Conservation (phyloP, 2,797 vertebrate genomes). For the Smutsia temminckii region DNA sequence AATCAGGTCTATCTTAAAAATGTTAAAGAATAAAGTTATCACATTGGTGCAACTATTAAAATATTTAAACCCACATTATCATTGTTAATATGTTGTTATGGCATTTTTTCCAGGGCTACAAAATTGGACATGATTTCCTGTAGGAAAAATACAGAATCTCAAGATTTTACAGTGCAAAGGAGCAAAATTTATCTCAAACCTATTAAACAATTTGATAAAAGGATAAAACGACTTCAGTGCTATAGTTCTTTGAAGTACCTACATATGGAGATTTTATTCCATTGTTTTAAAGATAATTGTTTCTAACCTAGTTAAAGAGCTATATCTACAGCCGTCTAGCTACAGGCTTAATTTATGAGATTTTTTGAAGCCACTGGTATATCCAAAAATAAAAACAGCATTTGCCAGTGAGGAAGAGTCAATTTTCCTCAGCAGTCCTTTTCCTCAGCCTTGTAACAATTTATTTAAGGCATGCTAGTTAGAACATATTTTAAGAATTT, state of each 20-base stretch:
- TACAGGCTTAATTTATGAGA: constrained; percentile 57
- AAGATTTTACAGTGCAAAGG: background rate
- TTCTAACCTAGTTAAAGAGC: constrained; percentile 50
- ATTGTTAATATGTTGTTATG: constrained; percentile 1
- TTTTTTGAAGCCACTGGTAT: constrained; percentile 52
- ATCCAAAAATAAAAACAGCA: constrained; percentile 69
- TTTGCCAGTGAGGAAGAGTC: constrained; percentile 65
- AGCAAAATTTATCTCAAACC: background rate
- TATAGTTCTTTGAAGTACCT: background rate
- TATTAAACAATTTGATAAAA: background rate
- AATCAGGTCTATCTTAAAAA: background rate
- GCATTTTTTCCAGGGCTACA: constrained; percentile 16
- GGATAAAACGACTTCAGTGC: background rate
- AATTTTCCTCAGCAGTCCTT: background rate
- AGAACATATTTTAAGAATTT: constrained; percentile 75
- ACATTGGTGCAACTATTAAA: background rate
- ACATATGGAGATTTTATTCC: background rate
- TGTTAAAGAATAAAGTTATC: constrained; percentile 48
- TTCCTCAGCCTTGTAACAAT: constrained; percentile 55
- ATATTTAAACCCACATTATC: constrained; percentile 11
- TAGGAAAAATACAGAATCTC: constrained; percentile 5
- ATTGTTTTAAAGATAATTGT: constrained; percentile 40
- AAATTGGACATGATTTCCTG: background rate
- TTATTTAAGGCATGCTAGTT: constrained; percentile 77
- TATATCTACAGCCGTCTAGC: background rate